Conservation (phyloP, 2,888 invertebrate genomes). For the Galerucella calmariensis region DNA sequence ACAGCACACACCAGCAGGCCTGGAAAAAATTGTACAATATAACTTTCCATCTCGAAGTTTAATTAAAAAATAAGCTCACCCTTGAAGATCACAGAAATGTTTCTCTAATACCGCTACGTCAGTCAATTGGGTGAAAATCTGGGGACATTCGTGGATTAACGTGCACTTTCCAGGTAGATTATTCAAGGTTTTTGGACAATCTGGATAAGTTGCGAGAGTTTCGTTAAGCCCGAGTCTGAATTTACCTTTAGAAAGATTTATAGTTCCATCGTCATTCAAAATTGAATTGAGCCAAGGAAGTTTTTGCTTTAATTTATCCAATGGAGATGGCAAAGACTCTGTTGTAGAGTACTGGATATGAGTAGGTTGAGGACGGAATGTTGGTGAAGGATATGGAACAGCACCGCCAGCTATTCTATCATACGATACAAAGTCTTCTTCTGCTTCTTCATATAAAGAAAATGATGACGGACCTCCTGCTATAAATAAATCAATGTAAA, state of each 20-base stretch:
- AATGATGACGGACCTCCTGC: background rate
- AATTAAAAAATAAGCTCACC: constrained; percentile 44
- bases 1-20: constrained; percentile 54
- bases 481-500: too few relatives aligned
- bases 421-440: background rate
- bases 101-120: constrained; percentile 47
- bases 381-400: constrained; percentile 4
- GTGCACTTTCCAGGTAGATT: constrained; percentile 50
- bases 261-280: constrained; percentile 47
- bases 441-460: background rate
- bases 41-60: background rate
- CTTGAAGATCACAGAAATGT: constrained; percentile 52
- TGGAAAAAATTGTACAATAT: constrained; percentile 38
- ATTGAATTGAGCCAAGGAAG: constrained; percentile 51
- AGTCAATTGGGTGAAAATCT: constrained; percentile 46
- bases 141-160: constrained; percentile 49
- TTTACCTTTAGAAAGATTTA: constrained; percentile 47
- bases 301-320: constrained; percentile 23
- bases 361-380: background rate
- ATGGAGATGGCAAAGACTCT: background rate
- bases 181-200: constrained; percentile 46
- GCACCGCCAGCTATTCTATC: background rate
- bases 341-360: background rate
- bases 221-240: constrained; percentile 50
- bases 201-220: constrained; percentile 40